A percentile compares a stretch with the other conserved stretches of the same genome.
These are phyloP conservation scores for Amphiprion ocellaris DNA, from an alignment of 2,113 vertebrate species.

Conservation along the genomic window DNA sequence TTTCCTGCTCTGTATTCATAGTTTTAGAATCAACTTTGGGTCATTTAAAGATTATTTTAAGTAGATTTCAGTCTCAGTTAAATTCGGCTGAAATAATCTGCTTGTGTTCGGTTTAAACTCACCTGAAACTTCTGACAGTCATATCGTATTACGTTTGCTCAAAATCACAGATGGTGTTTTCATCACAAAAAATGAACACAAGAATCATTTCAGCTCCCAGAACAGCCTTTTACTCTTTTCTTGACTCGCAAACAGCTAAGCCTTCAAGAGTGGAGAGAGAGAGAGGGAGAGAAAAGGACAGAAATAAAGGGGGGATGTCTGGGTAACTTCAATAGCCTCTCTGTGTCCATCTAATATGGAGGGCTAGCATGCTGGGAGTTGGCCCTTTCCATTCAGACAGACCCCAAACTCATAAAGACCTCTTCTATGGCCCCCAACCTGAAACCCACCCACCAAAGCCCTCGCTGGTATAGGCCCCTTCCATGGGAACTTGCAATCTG, in stretches of 20 bases:
- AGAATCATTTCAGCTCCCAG: slow-evolving; percentile 48
- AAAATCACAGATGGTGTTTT: slow-evolving; percentile 60
- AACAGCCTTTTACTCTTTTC: slow-evolving; percentile 64
- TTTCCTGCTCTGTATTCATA: neutral
- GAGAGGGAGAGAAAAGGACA: slow-evolving; percentile 64
- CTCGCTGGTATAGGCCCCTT: slow-evolving; percentile 74
- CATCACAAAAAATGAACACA: slow-evolving; percentile 61
- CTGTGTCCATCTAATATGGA: slow-evolving; percentile 84
- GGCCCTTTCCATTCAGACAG: slow-evolving; percentile 82
- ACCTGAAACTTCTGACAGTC: slow-evolving; percentile 12
- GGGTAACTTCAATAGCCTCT: slow-evolving; percentile 83
- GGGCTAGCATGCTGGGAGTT: slow-evolving; percentile 83
- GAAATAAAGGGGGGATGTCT: slow-evolving; percentile 75
- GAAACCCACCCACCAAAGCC: slow-evolving; percentile 82
- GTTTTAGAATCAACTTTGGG: neutral
- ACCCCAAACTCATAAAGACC: slow-evolving; percentile 83
- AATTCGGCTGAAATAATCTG: slow-evolving; percentile 10
- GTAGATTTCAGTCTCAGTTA: neutral
- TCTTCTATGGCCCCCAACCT: slow-evolving; percentile 82
- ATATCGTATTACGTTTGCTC: slow-evolving; percentile 52
- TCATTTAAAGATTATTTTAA: neutral
- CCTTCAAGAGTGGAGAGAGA: slow-evolving; percentile 61
- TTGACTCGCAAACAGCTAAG: slow-evolving; percentile 66
- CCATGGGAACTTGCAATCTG: slow-evolving; percentile 86
- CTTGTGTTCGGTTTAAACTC: neutral